Conservation (phyloP, 2,797 vertebrate species). For the Potorous gilbertii region DNA sequence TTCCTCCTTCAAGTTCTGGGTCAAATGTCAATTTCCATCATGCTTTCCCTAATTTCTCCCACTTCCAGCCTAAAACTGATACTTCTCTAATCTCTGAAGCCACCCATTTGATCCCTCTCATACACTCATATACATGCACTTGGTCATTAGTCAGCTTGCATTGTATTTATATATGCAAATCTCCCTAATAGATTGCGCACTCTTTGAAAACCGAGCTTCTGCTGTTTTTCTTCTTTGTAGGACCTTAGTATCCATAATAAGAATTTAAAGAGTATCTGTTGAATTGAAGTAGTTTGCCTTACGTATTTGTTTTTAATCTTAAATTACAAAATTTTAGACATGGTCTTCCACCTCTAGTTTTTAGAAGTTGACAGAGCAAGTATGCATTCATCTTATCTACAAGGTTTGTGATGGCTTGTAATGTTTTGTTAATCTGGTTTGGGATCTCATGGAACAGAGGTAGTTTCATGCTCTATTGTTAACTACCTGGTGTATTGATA, state of each 20-base stretch:
- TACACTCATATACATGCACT: not conserved
- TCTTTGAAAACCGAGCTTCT: not conserved
- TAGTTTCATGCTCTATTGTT: not conserved
- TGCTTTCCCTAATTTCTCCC: not conserved
- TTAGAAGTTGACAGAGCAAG: not conserved
- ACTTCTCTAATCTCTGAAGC: not conserved
- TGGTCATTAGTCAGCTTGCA: not conserved
- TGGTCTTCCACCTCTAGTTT: not conserved
- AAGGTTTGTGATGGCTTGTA: not conserved
- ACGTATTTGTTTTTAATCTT: not conserved
- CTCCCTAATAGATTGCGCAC: not conserved
- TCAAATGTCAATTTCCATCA: not conserved
- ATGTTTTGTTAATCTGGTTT: not conserved
- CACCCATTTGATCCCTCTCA: not conserved
- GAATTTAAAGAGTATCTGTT: not conserved
- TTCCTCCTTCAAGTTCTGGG: not conserved
- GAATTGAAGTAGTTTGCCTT: not conserved
- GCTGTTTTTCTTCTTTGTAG: not conserved
- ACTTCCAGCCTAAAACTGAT: not conserved
- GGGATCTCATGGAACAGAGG: not conserved
- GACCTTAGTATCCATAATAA: not conserved
- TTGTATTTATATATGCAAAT: not conserved
- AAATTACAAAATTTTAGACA: not conserved
- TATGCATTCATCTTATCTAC: not conserved
- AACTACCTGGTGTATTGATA: not conserved